A percentile compares a stretch with the other conserved stretches of the same genome.
Conservation (phyloP, 2,888 invertebrate genomes). For the Timema podura region DNA sequence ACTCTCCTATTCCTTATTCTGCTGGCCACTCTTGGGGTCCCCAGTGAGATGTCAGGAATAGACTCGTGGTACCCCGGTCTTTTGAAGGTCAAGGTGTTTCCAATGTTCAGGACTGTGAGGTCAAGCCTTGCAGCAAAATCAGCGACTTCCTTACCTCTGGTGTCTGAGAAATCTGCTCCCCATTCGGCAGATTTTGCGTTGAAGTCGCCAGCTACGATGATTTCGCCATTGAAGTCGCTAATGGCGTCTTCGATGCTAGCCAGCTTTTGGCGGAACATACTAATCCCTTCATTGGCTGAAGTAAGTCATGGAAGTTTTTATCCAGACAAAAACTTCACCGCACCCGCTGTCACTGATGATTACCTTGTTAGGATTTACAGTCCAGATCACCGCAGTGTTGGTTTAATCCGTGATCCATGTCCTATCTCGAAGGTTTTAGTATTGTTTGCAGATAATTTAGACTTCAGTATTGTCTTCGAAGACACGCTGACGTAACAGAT, state of each 20-base stretch:
- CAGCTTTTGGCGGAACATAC: not conserved
- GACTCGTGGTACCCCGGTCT: not conserved
- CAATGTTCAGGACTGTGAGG: not conserved
- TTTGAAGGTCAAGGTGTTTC: not conserved
- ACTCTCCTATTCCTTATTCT: not conserved
- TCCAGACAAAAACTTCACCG: not conserved
- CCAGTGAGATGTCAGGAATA: no score
- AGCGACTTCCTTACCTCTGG: not conserved
- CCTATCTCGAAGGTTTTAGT: not conserved
- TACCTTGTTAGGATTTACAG: not conserved
- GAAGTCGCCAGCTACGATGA: not conserved
- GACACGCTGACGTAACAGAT: not conserved
- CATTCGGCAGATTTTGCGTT: no score
- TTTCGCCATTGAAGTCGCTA: not conserved
- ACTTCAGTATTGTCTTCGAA: not conserved
- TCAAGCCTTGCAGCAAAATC: not conserved
- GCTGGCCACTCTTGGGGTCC: no score
- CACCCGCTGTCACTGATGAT: not conserved
- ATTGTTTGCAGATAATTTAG: not conserved
- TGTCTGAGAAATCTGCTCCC: not conserved
- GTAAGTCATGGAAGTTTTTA: not conserved
- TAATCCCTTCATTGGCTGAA: not conserved
- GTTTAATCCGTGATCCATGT: not conserved
- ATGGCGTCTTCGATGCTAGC: conserved; percentile 4
- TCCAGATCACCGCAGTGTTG: not conserved